These are phyloP conservation scores for Halichoerus grypus DNA, from an alignment of 2,113 vertebrate genomes.

Conservation along the genomic window DNA sequence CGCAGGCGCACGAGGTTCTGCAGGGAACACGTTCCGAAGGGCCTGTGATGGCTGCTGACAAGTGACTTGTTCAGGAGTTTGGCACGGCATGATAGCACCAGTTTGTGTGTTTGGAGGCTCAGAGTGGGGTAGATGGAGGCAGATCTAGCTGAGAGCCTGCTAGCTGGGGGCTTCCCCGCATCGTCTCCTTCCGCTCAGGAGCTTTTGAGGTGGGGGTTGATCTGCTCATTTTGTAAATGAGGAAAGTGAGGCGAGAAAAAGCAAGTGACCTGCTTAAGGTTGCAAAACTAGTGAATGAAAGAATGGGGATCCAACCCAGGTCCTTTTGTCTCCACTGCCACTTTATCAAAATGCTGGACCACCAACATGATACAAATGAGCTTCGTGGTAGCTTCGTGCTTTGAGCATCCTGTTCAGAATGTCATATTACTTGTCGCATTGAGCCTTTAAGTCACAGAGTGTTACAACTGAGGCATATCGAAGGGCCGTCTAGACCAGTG, in stretches of 20 bases:
- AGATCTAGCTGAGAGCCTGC: background rate
- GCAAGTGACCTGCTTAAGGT: background rate
- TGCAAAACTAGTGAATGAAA: background rate
- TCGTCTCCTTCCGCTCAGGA: fast-evolving
- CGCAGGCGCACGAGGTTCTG: background rate
- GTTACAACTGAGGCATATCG: background rate
- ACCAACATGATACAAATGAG: background rate
- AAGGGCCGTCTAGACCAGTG: background rate
- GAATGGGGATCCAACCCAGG: background rate
- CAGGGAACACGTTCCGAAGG: background rate
- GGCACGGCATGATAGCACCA: background rate
- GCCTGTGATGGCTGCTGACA: background rate
- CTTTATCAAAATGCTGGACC: background rate
- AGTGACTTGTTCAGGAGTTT: background rate
- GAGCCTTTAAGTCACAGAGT: background rate
- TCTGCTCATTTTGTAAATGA: background rate
- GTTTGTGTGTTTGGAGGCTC: background rate
- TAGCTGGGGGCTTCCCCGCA: background rate
- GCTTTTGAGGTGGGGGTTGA: background rate
- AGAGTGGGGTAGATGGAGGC: background rate
- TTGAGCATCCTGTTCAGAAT: background rate
- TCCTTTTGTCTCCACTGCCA: background rate
- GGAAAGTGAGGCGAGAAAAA: background rate
- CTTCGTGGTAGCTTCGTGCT: no score
- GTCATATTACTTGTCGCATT: background rate